These are phyloP conservation scores for Planiliza haematocheilus DNA, from an alignment of 2,113 vertebrate species.

Conservation along the genomic window DNA sequence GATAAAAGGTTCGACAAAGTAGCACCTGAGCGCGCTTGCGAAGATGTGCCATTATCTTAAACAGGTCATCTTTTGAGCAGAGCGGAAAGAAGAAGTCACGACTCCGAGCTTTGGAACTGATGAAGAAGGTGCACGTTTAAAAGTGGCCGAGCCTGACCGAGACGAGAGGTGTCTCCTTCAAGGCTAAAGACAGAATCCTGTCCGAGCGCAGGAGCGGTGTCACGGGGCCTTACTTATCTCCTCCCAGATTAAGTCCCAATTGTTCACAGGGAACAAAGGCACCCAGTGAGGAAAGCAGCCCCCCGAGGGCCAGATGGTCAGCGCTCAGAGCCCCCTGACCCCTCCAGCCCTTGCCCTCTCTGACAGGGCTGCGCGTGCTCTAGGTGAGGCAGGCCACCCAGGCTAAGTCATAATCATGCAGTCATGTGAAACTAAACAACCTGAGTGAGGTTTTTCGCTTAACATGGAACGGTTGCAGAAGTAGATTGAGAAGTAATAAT, in stretches of 20 bases:
- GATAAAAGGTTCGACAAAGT: background rate
- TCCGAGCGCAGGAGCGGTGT: conserved; percentile 62
- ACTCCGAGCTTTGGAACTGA: too few species aligned
- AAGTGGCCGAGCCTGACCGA: background rate
- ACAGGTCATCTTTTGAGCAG: background rate
- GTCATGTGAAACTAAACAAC: conserved; percentile 16
- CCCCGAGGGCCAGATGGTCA: conserved; percentile 93
- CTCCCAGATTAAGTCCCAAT: conserved; percentile 90
- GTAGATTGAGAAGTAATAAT: too few species aligned
- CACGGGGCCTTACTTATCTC: conserved; percentile 87
- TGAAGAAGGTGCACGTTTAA: too few species aligned
- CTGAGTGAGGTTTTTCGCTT: background rate
- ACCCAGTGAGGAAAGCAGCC: conserved; percentile 88
- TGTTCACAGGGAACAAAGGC: conserved; percentile 93
- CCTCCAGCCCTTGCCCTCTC: conserved; percentile 75
- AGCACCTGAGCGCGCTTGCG: background rate
- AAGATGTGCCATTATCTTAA: conserved; percentile 5
- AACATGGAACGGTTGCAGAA: too few species aligned
- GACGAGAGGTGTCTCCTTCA: conserved; percentile 74
- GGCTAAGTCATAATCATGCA: conserved; percentile 36
- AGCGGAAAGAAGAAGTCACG: background rate
- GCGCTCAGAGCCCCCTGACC: conserved; percentile 88
- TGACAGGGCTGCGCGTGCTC: conserved; percentile 69
- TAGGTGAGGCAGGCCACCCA: conserved; percentile 72
- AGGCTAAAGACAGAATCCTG: conserved; percentile 72